Conservation (phyloP, 2,113 vertebrate species). For the Entelurus aequoreus region DNA sequence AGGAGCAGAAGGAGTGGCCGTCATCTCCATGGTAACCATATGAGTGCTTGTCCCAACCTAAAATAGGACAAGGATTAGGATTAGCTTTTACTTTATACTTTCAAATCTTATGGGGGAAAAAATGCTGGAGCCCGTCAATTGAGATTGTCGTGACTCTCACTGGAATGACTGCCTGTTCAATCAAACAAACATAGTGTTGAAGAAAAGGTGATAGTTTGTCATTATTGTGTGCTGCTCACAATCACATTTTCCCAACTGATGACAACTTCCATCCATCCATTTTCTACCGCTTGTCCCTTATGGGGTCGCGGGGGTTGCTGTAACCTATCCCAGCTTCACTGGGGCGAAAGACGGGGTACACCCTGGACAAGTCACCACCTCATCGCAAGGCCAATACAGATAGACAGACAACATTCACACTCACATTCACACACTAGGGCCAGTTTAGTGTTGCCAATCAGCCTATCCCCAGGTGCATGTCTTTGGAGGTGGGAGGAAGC, state of each 20-base stretch:
- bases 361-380: no score
- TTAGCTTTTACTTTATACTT: conserved; percentile 31
- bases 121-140: not conserved
- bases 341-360: no score
- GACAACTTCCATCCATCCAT: not conserved
- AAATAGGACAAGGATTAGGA: conserved; percentile 37
- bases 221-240: conserved; percentile 31
- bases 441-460: no score
- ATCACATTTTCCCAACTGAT: conserved; percentile 31
- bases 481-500: no score
- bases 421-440: no score
- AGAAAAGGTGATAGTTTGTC: conserved; percentile 33
- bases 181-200: not conserved
- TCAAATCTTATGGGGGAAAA: conserved; percentile 21
- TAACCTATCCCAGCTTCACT: no score
- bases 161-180: not conserved
- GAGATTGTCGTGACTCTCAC: conserved; percentile 5
- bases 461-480: no score
- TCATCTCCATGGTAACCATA: conserved; percentile 98
- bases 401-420: no score
- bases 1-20: conserved; percentile 97
- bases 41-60: conserved; percentile 98
- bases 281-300: no score
- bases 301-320: no score
- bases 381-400: no score